phyloP scores from a whole-genome alignment of 2,113 vertebrate species.

The Mustela nigripes region DNA sequence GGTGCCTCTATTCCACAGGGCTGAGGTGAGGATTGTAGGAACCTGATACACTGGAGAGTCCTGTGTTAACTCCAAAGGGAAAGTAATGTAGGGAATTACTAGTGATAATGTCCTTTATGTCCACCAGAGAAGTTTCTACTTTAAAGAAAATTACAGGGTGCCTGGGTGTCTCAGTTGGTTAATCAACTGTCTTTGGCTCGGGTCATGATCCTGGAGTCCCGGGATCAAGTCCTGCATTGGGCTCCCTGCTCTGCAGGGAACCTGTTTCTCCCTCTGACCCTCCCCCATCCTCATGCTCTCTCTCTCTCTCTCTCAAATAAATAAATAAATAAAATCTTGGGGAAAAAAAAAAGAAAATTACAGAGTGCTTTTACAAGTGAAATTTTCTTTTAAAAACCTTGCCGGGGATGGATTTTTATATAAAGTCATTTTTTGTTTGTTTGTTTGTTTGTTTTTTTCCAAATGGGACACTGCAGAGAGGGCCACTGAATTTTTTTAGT shows the following conservation, averaged over 20 bases:
- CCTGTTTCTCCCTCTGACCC: too few species aligned
- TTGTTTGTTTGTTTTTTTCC: too few species aligned
- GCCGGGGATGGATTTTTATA: not conserved
- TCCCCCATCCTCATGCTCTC: too few species aligned
- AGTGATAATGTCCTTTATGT: too few species aligned
- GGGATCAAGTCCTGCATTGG: too few species aligned
- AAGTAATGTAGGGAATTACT: not conserved
- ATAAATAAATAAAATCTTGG: too few species aligned
- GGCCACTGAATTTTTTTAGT: not conserved
- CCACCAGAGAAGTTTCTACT: not conserved
- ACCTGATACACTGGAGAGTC: not conserved
- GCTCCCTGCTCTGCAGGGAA: too few species aligned
- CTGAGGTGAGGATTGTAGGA: not conserved
- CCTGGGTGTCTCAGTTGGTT: too few species aligned
- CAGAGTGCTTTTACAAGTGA: not conserved
- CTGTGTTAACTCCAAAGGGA: not conserved
- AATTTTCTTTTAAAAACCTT: not conserved
- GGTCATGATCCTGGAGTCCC: too few species aligned
- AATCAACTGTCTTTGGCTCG: too few species aligned
- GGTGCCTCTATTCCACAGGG: not conserved
- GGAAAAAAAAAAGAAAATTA: not conserved
- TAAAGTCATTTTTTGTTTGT: not conserved
- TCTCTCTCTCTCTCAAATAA: too few species aligned
- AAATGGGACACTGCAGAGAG: not conserved
- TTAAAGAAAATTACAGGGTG: not conserved